Evolutionary conservation across 2,888 invertebrate species (phyloP), one percentile per base, ranked within the genome.

Genomic region (Phanerotoma sp.): DNA sequence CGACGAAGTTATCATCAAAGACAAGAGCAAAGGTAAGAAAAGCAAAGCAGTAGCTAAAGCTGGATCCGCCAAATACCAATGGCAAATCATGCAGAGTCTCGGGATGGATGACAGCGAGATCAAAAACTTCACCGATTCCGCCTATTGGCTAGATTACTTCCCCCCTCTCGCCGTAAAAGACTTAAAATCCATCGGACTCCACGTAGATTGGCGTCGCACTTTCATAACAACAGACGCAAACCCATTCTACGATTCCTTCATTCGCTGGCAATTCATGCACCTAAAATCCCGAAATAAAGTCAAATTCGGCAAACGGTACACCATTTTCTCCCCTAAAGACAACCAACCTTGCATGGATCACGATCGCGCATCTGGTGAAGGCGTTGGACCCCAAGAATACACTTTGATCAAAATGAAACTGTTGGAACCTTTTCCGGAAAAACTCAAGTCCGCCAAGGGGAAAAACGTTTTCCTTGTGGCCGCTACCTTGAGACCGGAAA

Each of bases 261-360:
- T 99, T 1, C 84, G 91, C 54, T 99, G 99, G 99, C 98, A 98
- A 77, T 99, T 93, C 77, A 78, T 88, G 55, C 88, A 89, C 62
- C 80, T 99, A 20, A 93, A 87, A 73, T 87, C 87, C 57, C 83
- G 88, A 42, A 91, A 93, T 59, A 96, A 96, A 79, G 86, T 99
- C 22, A 88, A 93, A 80, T 99, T 93, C 80, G 99, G 99, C 15
- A 99, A 99, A 80, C 83, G 99, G 5, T 91, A 97, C 73, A 96
- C 97, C 0, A 91, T 99, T 62, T 99, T 86, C 78, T 98, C 97
- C 0, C 96, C 97, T 0, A 86, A 91, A 70, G 99, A 99, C 79
- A 89, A 89, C 7, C 99, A 99, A 75, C 98, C 99, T 0, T 99
- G 99, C 75, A 99, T 99, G 99, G 99, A 99, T 78, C 99, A 99